Conservation (phyloP, 2,888 invertebrate genomes). For the Melipona bicolor region DNA sequence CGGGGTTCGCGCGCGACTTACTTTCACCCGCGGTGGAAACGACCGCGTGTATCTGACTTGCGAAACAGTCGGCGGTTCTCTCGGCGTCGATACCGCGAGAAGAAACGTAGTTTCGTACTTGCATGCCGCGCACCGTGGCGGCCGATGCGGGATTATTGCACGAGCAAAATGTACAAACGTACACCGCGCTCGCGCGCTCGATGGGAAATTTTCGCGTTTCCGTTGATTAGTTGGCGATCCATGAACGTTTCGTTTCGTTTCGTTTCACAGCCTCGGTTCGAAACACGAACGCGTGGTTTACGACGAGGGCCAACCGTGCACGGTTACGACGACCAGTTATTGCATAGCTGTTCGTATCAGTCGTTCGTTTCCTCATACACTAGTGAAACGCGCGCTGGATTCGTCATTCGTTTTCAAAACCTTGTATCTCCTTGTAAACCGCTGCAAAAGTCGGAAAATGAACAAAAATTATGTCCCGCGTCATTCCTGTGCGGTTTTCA, state of each 20-base stretch:
- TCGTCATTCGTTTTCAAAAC: too few relatives aligned
- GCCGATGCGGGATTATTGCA: conserved; percentile 27
- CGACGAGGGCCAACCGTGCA: too few relatives aligned
- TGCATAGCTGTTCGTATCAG: too few relatives aligned
- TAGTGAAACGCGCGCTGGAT: too few relatives aligned
- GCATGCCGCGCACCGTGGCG: background rate
- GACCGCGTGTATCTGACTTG: conserved; percentile 43
- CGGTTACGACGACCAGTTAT: too few relatives aligned
- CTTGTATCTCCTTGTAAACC: too few relatives aligned
- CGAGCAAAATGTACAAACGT: conserved; percentile 4
- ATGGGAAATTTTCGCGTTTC: conserved; percentile 28
- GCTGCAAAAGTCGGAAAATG: too few relatives aligned
- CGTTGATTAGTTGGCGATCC: conserved; percentile 10
- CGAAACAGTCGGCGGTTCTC: conserved; percentile 63
- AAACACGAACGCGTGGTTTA: too few relatives aligned
- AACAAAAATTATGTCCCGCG: too few relatives aligned
- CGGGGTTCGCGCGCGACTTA: conserved; percentile 49
- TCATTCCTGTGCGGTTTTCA: too few relatives aligned
- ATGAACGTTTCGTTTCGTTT: conserved; percentile 16
- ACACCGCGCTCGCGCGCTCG: conserved; percentile 9
- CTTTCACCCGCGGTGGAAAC: conserved; percentile 67
- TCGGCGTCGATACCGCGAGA: conserved; percentile 37
- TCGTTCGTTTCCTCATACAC: too few relatives aligned
- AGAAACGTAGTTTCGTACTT: conserved; percentile 17
- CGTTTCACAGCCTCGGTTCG: too few relatives aligned